Conservation (phyloP, 2,888 invertebrate genomes). For the Craniophora ligustri region DNA sequence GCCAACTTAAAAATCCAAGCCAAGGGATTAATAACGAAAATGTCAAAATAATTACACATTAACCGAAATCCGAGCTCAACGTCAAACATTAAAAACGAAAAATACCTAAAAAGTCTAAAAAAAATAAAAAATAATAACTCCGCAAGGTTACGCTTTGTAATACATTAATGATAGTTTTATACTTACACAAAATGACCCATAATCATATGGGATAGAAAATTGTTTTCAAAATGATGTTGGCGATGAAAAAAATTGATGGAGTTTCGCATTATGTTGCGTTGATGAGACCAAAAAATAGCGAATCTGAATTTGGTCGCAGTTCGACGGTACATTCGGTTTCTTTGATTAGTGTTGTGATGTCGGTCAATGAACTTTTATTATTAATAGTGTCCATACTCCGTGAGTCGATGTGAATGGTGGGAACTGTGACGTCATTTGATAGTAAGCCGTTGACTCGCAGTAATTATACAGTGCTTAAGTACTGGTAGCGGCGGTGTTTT, state of each 20-base stretch:
- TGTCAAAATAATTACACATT: constrained; percentile 53
- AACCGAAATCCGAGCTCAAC: constrained; percentile 27
- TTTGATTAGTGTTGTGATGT: constrained; percentile 71
- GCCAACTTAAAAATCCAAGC: constrained; percentile 22
- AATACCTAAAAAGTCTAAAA: constrained; percentile 51
- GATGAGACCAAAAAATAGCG: constrained; percentile 81
- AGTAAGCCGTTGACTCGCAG: constrained; percentile 37
- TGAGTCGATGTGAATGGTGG: constrained; percentile 53
- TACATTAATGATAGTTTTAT: constrained; percentile 85
- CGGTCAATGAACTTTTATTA: constrained; percentile 49
- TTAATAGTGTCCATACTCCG: constrained; percentile 27
- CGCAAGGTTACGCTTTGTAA: constrained; percentile 68
- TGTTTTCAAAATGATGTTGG: constrained; percentile 80
- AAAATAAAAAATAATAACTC: constrained; percentile 69
- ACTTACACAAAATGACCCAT: constrained; percentile 81
- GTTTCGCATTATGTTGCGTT: constrained; percentile 72
- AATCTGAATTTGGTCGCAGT: constrained; percentile 71
- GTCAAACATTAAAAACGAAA: constrained; percentile 46
- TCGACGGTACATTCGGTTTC: constrained; percentile 68
- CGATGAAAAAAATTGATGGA: constrained; percentile 79
- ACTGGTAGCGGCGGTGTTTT: constrained; percentile 42
- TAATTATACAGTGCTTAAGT: constrained; percentile 53
- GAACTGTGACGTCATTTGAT: constrained; percentile 51
- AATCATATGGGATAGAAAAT: constrained; percentile 87
- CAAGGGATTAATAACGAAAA: constrained; percentile 47